Conservation (phyloP, 2,797 vertebrate genomes). For the Echiichthys vipera region DNA sequence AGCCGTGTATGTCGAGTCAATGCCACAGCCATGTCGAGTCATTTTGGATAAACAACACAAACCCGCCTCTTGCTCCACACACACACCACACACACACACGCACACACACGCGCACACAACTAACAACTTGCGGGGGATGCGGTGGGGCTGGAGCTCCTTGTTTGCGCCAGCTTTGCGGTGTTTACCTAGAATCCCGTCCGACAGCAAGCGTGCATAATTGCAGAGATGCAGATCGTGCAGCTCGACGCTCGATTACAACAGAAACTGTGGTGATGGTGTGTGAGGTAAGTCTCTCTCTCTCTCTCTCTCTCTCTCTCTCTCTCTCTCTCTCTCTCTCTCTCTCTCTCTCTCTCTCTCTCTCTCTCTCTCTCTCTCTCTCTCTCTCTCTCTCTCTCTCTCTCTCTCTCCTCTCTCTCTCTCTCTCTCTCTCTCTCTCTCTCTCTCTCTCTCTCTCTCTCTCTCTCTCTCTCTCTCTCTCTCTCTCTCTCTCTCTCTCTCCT, state of each 20-base stretch:
- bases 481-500: constrained; percentile 18
- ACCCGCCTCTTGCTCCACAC: constrained; percentile 31
- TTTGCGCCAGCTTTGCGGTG: constrained; percentile 14
- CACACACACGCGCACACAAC: constrained; percentile 5
- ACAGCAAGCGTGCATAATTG: constrained; percentile 60
- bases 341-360: background rate
- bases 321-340: constrained; percentile 10
- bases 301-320: constrained; percentile 10
- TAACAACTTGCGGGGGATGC: constrained; percentile 39
- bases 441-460: constrained; percentile 16
- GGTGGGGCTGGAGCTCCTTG: constrained; percentile 4
- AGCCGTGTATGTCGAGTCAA: constrained; percentile 42
- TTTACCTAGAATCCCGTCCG: constrained; percentile 37
- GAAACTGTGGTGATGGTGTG: constrained; percentile 40
- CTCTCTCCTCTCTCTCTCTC: constrained; percentile 16
- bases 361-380: constrained; percentile 4
- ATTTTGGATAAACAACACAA: constrained; percentile 49
- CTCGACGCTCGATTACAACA: constrained; percentile 73
- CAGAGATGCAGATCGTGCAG: constrained; percentile 60
- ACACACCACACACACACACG: background rate
- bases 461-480: constrained; percentile 6
- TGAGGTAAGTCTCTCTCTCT: constrained; percentile 26
- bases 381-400: constrained; percentile 20
- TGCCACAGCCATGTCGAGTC: constrained; percentile 66
- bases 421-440: constrained; percentile 11